These are phyloP conservation scores for Ennomos quercinarius DNA, from an alignment of 2,888 invertebrate genomes.

Conservation along the genomic window DNA sequence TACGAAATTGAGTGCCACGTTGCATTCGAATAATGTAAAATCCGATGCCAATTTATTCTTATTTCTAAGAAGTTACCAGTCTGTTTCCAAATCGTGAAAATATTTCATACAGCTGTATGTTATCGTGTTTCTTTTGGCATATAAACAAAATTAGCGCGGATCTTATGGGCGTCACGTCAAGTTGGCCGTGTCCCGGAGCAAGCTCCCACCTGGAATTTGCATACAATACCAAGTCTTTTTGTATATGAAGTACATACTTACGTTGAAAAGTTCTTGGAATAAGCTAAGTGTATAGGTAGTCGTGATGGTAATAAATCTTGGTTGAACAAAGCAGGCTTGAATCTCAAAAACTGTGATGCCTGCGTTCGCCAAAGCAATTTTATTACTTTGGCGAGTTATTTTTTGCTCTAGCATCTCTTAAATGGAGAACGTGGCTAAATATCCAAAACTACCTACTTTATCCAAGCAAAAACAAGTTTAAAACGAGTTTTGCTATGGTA, in stretches of 20 bases:
- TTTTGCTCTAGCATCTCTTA: conserved; percentile 9
- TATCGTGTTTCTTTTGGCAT: conserved; percentile 5
- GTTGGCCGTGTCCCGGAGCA: conserved; percentile 31
- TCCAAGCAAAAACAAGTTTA: conserved; percentile 33
- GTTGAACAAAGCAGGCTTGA: conserved; percentile 11
- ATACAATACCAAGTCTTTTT: conserved; percentile 54
- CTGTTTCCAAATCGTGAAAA: conserved; percentile 19
- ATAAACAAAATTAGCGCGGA: conserved; percentile 27
- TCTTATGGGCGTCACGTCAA: conserved; percentile 43
- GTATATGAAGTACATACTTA: conserved; percentile 26
- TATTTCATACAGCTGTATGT: conserved; percentile 1
- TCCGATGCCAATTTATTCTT: background rate
- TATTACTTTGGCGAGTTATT: background rate
- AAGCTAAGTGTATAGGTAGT: conserved; percentile 8
- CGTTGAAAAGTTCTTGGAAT: conserved; percentile 28
- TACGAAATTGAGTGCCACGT: conserved; percentile 6
- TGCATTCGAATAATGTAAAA: conserved; percentile 5
- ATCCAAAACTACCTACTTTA: conserved; percentile 21
- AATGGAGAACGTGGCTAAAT: conserved; percentile 9
- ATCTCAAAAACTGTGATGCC: conserved; percentile 13
- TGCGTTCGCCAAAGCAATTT: conserved; percentile 1
- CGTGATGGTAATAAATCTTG: conserved; percentile 21
- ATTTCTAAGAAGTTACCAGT: conserved; percentile 6
- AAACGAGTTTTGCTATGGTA: conserved; percentile 36
- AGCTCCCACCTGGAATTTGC: conserved; percentile 50